Evolutionary conservation across 2,888 invertebrate genomes (phyloP).

Genomic region (Charanyca ferruginea): DNA sequence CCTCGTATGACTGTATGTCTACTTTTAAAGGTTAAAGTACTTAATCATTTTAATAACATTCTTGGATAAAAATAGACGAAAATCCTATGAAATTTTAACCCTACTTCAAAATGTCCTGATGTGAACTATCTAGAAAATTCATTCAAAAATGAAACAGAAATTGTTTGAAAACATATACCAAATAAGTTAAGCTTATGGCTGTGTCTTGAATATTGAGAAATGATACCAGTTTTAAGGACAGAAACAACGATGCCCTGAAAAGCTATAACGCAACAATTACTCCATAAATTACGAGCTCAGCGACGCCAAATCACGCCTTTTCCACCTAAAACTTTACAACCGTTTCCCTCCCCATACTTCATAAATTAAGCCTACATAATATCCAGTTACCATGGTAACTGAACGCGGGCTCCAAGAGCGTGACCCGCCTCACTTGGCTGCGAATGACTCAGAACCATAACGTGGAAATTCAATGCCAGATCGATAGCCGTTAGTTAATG

Average conservation of each 20-base stretch:
- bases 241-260: background rate
- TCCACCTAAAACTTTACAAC: slow-evolving; percentile 9
- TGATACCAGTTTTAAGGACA: background rate
- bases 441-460: slow-evolving; percentile 42
- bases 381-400: slow-evolving; percentile 43
- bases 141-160: no score
- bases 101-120: no score
- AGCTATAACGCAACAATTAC: background rate
- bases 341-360: slow-evolving; percentile 11
- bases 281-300: background rate
- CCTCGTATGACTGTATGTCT: no score
- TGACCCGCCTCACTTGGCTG: slow-evolving; percentile 42
- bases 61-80: no score
- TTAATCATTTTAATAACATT: no score
- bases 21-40: no score
- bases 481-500: slow-evolving; percentile 42
- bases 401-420: slow-evolving; percentile 36
- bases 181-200: no score
- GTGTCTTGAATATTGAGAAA: no score
- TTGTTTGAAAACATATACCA: no score
- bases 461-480: slow-evolving; percentile 40
- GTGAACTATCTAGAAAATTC: no score
- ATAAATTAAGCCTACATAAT: slow-evolving; percentile 33
- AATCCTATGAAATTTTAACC: no score
- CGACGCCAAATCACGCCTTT: background rate